These are phyloP conservation scores for Nasonia oneida DNA, from an alignment of 2,888 invertebrate species.

Conservation along the genomic window DNA sequence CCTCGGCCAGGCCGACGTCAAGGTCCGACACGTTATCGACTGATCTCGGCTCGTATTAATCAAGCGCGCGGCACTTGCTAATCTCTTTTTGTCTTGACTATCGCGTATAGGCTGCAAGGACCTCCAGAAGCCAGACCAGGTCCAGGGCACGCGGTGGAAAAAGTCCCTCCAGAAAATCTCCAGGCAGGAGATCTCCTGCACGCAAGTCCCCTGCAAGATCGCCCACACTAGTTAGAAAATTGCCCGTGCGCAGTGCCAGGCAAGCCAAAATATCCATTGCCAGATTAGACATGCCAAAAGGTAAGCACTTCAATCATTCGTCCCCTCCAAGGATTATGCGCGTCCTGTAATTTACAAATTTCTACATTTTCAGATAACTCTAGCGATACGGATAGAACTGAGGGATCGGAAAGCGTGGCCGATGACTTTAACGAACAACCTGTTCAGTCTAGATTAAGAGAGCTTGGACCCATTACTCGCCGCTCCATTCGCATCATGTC, in stretches of 20 bases:
- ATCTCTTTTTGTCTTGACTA: too few relatives aligned
- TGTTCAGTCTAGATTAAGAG: constrained; percentile 69
- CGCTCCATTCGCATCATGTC: constrained; percentile 72
- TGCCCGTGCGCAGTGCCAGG: constrained; percentile 66
- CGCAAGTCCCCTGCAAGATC: constrained; percentile 68
- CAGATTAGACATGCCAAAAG: constrained; percentile 68
- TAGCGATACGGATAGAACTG: constrained; percentile 66
- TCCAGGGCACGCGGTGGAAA: constrained; percentile 66
- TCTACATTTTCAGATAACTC: constrained; percentile 55
- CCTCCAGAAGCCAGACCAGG: constrained; percentile 70
- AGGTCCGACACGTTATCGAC: constrained; percentile 65
- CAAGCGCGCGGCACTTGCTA: too few relatives aligned
- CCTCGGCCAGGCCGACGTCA: constrained; percentile 68
- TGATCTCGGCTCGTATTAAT: background rate
- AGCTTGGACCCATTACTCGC: constrained; percentile 67
- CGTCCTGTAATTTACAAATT: background rate
- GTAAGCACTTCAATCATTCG: constrained; percentile 57
- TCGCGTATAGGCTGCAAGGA: constrained; percentile 65
- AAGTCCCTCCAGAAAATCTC: constrained; percentile 66
- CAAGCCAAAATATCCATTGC: constrained; percentile 70
- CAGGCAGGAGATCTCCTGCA: constrained; percentile 67
- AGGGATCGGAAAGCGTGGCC: constrained; percentile 64
- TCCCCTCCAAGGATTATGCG: background rate
- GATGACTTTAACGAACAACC: constrained; percentile 66
- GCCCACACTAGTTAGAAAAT: constrained; percentile 63